These are phyloP conservation scores for Monochamus alternatus DNA, from an alignment of 2,888 invertebrate genomes.

Conservation along the genomic window DNA sequence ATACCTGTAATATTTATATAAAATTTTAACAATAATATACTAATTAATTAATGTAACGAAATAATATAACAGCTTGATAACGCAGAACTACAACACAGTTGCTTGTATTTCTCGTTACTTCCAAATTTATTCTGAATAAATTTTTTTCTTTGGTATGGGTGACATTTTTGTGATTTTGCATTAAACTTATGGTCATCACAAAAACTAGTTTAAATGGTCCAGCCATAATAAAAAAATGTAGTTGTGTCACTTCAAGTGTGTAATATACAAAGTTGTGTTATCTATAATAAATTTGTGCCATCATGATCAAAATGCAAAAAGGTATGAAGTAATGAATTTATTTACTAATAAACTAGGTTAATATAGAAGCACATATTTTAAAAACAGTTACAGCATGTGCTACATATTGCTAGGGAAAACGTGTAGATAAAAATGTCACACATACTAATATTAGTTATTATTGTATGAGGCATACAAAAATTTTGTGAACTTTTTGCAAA, in stretches of 20 bases:
- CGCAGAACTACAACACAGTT: conserved; percentile 56
- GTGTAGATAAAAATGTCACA: conserved; percentile 66
- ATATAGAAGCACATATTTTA: conserved; percentile 56
- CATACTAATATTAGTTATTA: conserved; percentile 67
- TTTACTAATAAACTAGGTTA: conserved; percentile 46
- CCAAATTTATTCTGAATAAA: conserved; percentile 54
- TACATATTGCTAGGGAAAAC: conserved; percentile 50
- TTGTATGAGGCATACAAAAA: conserved; percentile 71
- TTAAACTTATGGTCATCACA: conserved; percentile 42
- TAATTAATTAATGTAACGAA: conserved; percentile 60
- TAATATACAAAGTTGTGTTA: conserved; percentile 41
- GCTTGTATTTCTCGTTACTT: conserved; percentile 55
- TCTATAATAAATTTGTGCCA: conserved; percentile 50
- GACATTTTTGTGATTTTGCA: conserved; percentile 64
- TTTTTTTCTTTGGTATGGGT: conserved; percentile 63
- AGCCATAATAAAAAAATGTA: conserved; percentile 54
- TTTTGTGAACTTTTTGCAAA: conserved; percentile 65
- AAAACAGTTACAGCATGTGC: conserved; percentile 53
- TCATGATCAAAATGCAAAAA: conserved; percentile 54
- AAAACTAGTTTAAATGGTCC: conserved; percentile 53
- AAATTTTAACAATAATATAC: conserved; percentile 69
- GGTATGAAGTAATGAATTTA: conserved; percentile 50
- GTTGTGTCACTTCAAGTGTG: conserved; percentile 28
- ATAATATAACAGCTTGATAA: conserved; percentile 62
- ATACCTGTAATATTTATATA: conserved; percentile 68